These are phyloP conservation scores for Polypedilum pembai DNA, from an alignment of 1,140 invertebrate species.

Conservation along the genomic window DNA sequence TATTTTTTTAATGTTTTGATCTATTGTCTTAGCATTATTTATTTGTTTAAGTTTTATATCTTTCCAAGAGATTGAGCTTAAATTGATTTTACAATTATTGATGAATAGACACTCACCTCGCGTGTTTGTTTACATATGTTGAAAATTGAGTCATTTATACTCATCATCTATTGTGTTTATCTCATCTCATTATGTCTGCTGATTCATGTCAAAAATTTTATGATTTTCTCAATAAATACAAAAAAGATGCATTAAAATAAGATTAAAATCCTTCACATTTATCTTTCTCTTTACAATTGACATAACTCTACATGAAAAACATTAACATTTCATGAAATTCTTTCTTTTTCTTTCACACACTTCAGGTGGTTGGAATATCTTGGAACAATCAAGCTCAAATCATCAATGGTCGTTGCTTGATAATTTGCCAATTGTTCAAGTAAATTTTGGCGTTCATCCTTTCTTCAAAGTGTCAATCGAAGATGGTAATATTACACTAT, in stretches of 20 bases:
- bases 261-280: not conserved
- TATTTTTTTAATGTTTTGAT: not conserved
- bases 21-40: not conserved
- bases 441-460: constrained; percentile 40
- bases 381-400: not conserved
- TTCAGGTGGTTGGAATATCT: not conserved
- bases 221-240: no score
- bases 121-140: not conserved
- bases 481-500: constrained; percentile 40
- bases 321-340: no score
- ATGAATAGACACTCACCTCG: not conserved
- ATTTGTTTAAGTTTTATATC: no score
- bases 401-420: not conserved
- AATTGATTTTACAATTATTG: constrained; percentile 1
- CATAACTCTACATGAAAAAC: no score
- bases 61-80: not conserved
- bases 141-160: not conserved
- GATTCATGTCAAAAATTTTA: no score
- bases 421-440: constrained; percentile 36
- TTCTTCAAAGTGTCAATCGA: constrained; percentile 40
- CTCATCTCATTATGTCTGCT: no score
- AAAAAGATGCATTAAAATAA: no score
- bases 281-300: no score
- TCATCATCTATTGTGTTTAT: not conserved
- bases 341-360: not conserved